Conservation (phyloP, 1,140 invertebrate genomes). For the Zaprionus vittiger region DNA sequence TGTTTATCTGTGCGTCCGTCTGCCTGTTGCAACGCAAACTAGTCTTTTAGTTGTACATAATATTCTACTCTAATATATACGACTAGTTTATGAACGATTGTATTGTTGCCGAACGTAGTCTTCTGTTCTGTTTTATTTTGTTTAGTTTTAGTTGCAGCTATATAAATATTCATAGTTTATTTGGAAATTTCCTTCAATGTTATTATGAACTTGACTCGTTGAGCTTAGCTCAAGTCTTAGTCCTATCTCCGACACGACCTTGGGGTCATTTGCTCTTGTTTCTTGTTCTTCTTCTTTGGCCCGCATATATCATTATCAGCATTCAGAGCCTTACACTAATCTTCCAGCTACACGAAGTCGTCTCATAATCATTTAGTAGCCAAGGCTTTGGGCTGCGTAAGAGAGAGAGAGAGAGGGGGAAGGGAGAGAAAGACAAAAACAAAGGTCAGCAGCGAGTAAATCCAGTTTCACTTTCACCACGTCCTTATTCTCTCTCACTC, state of each 20-base stretch:
- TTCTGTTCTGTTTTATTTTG: too few species aligned
- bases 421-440: neutral
- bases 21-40: too few species aligned
- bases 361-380: constrained; percentile 39
- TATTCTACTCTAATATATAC: too few species aligned
- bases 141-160: neutral
- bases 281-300: neutral
- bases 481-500: neutral
- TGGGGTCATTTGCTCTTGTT: neutral
- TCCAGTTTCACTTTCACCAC: neutral
- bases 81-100: too few species aligned
- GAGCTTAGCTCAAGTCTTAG: neutral
- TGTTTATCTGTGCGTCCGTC: too few species aligned
- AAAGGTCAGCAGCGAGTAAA: constrained; percentile 13
- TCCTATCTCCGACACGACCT: neutral
- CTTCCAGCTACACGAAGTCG: constrained; percentile 24
- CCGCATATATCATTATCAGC: constrained; percentile 28
- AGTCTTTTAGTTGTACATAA: too few species aligned
- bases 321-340: constrained; percentile 23
- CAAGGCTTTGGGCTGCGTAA: constrained; percentile 18
- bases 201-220: neutral
- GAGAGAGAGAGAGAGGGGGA: neutral
- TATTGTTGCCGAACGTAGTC: too few species aligned
- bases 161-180: neutral
- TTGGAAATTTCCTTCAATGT: neutral